Base-by-base conservation (phyloP, 2,888 invertebrate genomes). In the Leptogaster cylindrica region DNA sequence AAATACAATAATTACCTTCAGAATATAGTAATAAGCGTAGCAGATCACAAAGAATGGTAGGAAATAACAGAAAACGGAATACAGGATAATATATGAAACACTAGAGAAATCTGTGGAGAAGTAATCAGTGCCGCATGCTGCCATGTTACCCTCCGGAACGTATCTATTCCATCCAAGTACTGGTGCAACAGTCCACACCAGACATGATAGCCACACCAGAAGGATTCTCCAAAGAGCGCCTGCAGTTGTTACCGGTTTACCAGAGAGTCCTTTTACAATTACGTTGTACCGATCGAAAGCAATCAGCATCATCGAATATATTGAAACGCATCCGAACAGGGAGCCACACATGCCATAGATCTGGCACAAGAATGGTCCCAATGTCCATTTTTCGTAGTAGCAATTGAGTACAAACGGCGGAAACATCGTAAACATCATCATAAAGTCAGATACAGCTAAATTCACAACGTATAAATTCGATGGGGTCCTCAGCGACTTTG, bases 91-190 rank as follows among this genome's bases (percentile, higher is more conserved):
- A 73, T 85, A 86, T 5, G 84, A 84, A 46, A 81, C 81, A 67
- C 83, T 83, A 25, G 73, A 73, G 84, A 84, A 85, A 68, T 83
- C 83, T 72, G 83, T 82, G 41, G 80, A 80, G 36, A 86, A 79
- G 73, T 84, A 86, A 72, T 86, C 86, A 3, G 84, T 84, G 65
- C 85, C 87, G 72, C 88, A 88, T 2, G 86, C 84, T 0, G 87
- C 87, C 84, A 87, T 86, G 74, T 88, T 87, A 3, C 88, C 88
- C 77, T 88, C 88, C 2, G 88, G 87, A 10, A 88, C 87, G 76
- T 88, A 88, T 72, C 84, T 82, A 75, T 85, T 85, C 85, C 85
- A 88, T 61, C 88, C 88, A 52, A 88, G 81, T 71, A 88, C 76
- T 0, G 88, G 88, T 2, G 84, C 74, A 23, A 85, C 72, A 1